Base-by-base conservation (phyloP, 1,140 invertebrate genomes). In the Melipona quadrifasciata region DNA sequence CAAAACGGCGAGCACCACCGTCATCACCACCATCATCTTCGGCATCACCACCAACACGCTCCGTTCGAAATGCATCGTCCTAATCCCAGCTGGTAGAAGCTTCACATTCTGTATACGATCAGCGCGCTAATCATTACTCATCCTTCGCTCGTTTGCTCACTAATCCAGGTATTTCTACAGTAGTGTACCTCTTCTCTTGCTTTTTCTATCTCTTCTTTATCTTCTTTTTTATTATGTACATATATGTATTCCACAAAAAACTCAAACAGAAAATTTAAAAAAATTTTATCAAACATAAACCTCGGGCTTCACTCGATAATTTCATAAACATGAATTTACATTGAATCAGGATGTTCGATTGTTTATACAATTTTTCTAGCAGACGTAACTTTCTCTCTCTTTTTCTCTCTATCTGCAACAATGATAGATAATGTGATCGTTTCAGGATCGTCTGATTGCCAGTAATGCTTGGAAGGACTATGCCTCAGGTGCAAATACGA, bases 391-490 rank as follows among this genome's bases (percentile, higher is more conserved):
- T 17, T 47, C 47, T 11, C 14, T 47, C 17, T 47, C n/a, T 11
- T 4, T 39, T 5, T 39, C 5, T 39, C 14, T 47, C 11, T 47
- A n/a, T 11, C 10, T 55, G 6, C 72, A 82, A 81, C 47, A 47
- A 24, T 39, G 1, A 47, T 47, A 39, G 55, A 16, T 34, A n/a
- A 12, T 14, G 3, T 39, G 11, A 53, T 79, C 55, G 0, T 87
- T 89, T 83, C 95, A 98, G 97, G 97, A 98, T 89, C 97, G 97
- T 87, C 93, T 98, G 39, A 97, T 98, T 80, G 96, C 96, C 34
- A 97, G 96, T 92, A 97, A 97, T 6, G 97, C 97, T 10, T 98
- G 98, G 97, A 98, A 97, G 90, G 97, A 98, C 92, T 98, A 98
- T 91, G 96, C 97, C 4, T 95, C 97, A 1, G 93, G 93, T 21